phyloP scores from a whole-genome alignment of 2,888 invertebrate genomes.

The Drymonia ruficornis region DNA sequence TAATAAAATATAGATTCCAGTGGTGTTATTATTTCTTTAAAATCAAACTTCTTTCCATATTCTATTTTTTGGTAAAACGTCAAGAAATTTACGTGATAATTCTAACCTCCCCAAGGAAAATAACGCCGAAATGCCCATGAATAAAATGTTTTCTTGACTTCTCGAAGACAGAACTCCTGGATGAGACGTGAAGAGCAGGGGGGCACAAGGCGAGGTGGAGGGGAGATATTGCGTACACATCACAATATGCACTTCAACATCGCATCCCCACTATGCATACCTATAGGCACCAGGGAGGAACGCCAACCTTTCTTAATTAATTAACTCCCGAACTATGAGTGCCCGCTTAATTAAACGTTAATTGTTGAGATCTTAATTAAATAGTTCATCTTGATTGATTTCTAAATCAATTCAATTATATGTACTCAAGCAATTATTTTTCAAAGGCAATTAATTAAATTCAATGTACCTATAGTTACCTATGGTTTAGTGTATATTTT shows the following conservation, averaged over 20 bases:
- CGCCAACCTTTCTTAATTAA: constrained; percentile 52
- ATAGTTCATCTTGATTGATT: background rate
- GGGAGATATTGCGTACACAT: constrained; percentile 65
- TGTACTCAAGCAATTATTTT: background rate
- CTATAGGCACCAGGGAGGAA: constrained; percentile 67
- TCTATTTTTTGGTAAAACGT: too few relatives aligned
- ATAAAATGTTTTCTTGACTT: constrained; percentile 52
- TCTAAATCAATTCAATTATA: background rate
- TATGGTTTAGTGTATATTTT: too few relatives aligned
- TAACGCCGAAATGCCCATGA: constrained; percentile 17
- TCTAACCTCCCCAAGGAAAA: background rate
- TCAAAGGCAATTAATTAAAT: background rate
- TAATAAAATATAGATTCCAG: too few relatives aligned
- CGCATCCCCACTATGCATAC: constrained; percentile 75
- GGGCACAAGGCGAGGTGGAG: constrained; percentile 43
- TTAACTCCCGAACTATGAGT: constrained; percentile 22
- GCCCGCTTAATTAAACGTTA: constrained; percentile 18
- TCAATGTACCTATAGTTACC: background rate
- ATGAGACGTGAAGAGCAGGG: constrained; percentile 75
- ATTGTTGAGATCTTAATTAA: constrained; percentile 2
- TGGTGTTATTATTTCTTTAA: too few relatives aligned
- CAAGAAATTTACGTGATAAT: background rate
- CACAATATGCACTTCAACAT: constrained; percentile 85
- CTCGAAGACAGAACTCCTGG: constrained; percentile 72
- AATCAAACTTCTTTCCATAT: too few relatives aligned